Evolutionary conservation across 2,888 invertebrate species (phyloP), one percentile per base, ranked within the genome.

Genomic region (Galeopsomyia nigrocyanea): DNA sequence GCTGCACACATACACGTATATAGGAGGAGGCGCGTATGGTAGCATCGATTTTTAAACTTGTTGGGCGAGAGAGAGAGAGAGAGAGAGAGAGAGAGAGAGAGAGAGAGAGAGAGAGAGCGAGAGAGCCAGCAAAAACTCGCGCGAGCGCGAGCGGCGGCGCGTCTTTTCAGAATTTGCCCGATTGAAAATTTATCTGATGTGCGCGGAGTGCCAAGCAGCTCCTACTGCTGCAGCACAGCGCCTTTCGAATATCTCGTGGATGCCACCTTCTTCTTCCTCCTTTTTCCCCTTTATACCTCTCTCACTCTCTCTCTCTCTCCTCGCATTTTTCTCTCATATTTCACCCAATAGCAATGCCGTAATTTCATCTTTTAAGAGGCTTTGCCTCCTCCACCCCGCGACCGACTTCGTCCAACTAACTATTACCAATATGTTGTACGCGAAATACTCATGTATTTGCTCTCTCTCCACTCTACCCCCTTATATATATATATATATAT

Each of bases 131-230:
- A 56, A 39, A 39, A 39, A 39, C 56, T 47, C 68, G 71, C 14
- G 22, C 26, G 55, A 55, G 26, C 26, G 26, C 26, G 26, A 26
- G 26, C 26, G 26, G 26, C 26, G 56, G 65, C 56, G 67, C 71
- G 73, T 79, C 80, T 79, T 80, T 83, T 83, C 80, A 80, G 82
- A 83, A 83, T 83, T 83, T 83, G 80, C 81, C 79, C 82, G 80
- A 83, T 83, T 83, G 83, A 83, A 83, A 83, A 83, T 83, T 82
- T 83, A 83, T 82, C 82, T 81, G 81, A 83, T 82, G 82, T 79
- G 80, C 79, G 76, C 76, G 73, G 80, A 80, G 80, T 81, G 80
- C 79, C 82, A 81, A 73, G 73, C 57, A 73, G 66, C 66, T 57
- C 73, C 73, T 77, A 76, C 66, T 68, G 66, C 71, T 58, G 66